Evolutionary conservation across 2,888 invertebrate species (phyloP).

Genomic region (Gandaritis pyraliata): DNA sequence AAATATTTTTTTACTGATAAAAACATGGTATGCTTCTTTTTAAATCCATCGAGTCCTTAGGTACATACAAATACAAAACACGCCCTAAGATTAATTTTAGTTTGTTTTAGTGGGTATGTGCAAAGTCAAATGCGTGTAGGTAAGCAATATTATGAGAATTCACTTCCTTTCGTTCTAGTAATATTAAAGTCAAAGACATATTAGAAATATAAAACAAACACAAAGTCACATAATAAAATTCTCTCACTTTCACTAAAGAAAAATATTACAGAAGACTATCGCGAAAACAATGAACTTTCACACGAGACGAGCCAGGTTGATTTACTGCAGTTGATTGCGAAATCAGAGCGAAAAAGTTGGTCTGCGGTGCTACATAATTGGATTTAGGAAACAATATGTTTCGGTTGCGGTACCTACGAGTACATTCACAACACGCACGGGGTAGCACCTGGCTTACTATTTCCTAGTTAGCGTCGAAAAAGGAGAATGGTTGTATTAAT

Average conservation of each 20-base stretch:
- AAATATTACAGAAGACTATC: slow-evolving; percentile 38
- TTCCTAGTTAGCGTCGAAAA: slow-evolving; percentile 42
- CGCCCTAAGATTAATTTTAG: too few species aligned
- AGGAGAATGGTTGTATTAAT: slow-evolving; percentile 34
- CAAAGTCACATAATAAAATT: slow-evolving; percentile 35
- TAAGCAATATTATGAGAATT: too few species aligned
- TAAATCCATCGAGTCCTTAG: too few species aligned
- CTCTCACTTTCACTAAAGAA: slow-evolving; percentile 34
- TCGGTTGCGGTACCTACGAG: slow-evolving; percentile 42
- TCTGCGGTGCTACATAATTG: slow-evolving; percentile 72
- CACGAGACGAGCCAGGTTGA: slow-evolving; percentile 68
- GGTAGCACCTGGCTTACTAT: slow-evolving; percentile 41
- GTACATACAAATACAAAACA: too few species aligned
- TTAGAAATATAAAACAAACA: slow-evolving; percentile 19
- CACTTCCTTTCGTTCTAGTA: too few species aligned
- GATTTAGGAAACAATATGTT: slow-evolving; percentile 81
- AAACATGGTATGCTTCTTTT: too few species aligned
- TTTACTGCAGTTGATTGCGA: slow-evolving; percentile 70
- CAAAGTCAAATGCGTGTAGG: too few species aligned
- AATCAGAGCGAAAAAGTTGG: slow-evolving; percentile 72
- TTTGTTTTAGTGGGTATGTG: too few species aligned
- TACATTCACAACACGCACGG: slow-evolving; percentile 67
- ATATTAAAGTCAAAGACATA: too few species aligned
- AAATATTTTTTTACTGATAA: background rate
- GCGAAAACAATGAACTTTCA: slow-evolving; percentile 82